Base-by-base conservation (phyloP, 1,140 invertebrate genomes). In the Diorhabda carinulata region DNA sequence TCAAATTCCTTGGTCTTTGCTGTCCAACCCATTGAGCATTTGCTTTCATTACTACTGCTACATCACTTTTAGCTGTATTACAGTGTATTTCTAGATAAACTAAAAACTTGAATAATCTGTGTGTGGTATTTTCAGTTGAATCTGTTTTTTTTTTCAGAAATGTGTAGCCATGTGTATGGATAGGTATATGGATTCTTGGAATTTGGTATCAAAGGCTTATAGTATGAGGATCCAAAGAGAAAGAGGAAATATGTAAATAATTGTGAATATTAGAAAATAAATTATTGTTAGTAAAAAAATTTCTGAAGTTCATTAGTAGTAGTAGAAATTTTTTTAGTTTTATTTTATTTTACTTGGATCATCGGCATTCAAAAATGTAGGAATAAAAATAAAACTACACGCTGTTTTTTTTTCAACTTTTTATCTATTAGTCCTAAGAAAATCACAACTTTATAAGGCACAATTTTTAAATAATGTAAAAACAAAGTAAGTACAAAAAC, bases 81-180 rank as follows among this genome's bases (percentile, higher is more conserved):
- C 25, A 25, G 25, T 25, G 25, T 25, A 25, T 25, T 25, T 25
- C 25, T 25, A 25, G 25, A 25, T 25, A 25, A 25, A 25, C 25
- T 25, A 25, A 25, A 1, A 25, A 25, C 25, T 25, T 25, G 25
- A 52, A 47, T 61, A 61, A 6, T 57, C 10, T 41, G 40, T 47
- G 10, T n/a, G 4, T 10, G 43, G 43, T 58, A 3, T 57, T 43
- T 66, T 57, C n/a, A 66, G n/a, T 40, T 4, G 10, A 52, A 52
- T 3, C n/a, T 52, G 56, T 43, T 72, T 76, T 73, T 79, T 70
- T 78, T 88, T 87, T 63, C 85, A 95, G 89, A 98, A 98, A 91
- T 98, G 97, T 83, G 87, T 98, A 72, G 93, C 94, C 8, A 95
- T 98, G 93, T 98, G 95, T 82, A 97, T 97, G 95, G 96, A 98